Evolutionary conservation across 2,888 invertebrate species (phyloP), one percentile per base, ranked within the genome.

Genomic region (Napeogenes sylphis): DNA sequence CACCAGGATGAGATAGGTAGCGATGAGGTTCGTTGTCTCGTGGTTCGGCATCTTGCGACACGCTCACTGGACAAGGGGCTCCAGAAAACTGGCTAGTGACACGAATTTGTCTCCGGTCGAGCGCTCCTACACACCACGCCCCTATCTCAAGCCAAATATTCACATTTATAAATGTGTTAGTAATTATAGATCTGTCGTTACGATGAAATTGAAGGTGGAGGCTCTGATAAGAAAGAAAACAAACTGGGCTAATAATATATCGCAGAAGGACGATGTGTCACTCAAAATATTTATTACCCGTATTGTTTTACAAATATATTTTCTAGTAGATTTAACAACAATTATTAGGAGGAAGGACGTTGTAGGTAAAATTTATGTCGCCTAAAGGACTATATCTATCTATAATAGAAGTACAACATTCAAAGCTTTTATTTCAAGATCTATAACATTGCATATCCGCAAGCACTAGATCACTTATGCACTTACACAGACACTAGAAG

Each of bases 1-100:
- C 73, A 94, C 92, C 80, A 94, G 84, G 80, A 94, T 94, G 74
- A 93, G 83, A 78, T 94, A 94, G 71, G 94, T 94, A 77, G 94
- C 93, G 75, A 94, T 87, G 69, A 94, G 91, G 81, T 92, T 94
- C 68, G 92, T 92, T 65, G 93, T 92, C 88, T 94, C 94, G 80
- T 90, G 87, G 82, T 91, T 81, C 62, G 91, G 88, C 91, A 91
- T 91, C 75, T 75, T 79, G 62, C 68, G 73, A 77, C 82, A 78
- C 80, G 80, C 76, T 77, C 80, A 81, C 87, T 80, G 84, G 82
- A 82, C 86, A 81, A 83, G 73, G 69, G 72, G 74, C 75, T 83
- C 81, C 80, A 80, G 79, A 78, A 80, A 80, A 87, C 87, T 87
- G 84, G 77, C 73, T 66, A 70, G 72, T 65, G 72, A 70, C 74